phyloP scores from a whole-genome alignment of 2,797 vertebrate species.

The Notamacropus eugenii region DNA sequence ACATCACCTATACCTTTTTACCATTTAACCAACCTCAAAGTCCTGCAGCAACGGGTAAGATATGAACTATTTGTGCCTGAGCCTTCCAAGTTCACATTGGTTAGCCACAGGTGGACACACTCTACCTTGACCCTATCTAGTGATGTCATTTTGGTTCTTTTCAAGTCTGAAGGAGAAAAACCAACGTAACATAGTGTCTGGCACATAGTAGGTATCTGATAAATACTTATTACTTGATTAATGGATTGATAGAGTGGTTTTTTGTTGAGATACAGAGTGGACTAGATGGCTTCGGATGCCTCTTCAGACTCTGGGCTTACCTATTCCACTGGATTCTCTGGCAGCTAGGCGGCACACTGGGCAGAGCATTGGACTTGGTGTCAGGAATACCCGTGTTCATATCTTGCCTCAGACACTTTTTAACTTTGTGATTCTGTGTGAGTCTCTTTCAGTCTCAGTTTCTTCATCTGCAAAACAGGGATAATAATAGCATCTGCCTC shows the following conservation, averaged over 20 bases:
- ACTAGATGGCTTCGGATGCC: background rate
- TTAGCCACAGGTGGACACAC: background rate
- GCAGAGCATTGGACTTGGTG: background rate
- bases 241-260: background rate
- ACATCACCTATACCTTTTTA: background rate
- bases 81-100: background rate
- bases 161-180: background rate
- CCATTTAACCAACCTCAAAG: background rate
- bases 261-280: background rate
- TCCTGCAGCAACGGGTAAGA: background rate
- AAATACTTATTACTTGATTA: background rate
- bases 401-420: background rate
- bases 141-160: background rate
- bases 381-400: background rate
- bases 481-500: background rate
- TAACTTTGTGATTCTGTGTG: background rate
- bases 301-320: background rate
- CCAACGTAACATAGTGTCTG: background rate
- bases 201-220: background rate
- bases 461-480: background rate
- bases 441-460: background rate
- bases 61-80: background rate
- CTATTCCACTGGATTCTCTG: too few relatives aligned
- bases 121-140: background rate
- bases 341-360: too few relatives aligned